Evolutionary conservation across 2,113 vertebrate genomes (phyloP).

Genomic region (Peromyscus maniculatus): DNA sequence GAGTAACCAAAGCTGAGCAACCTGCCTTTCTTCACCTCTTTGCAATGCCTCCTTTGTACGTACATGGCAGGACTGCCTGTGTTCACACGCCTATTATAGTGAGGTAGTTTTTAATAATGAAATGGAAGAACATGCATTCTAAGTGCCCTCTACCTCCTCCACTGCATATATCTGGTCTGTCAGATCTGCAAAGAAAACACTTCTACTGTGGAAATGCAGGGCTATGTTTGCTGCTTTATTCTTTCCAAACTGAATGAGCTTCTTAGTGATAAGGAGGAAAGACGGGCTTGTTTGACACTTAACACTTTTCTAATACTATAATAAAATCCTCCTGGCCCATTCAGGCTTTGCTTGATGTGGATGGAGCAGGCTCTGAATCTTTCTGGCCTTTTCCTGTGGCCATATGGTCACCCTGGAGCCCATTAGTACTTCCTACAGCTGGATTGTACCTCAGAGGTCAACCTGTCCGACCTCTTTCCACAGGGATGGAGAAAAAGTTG

Average conservation of each 20-base stretch:
- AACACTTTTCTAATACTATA: conserved; percentile 45
- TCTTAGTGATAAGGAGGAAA: conserved; percentile 60
- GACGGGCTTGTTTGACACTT: conserved; percentile 53
- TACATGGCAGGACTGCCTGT: conserved; percentile 42
- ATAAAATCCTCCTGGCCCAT: conserved; percentile 37
- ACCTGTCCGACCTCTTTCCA: neutral
- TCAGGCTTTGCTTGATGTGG: neutral
- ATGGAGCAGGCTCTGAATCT: neutral
- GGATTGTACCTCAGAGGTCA: neutral
- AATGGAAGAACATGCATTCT: conserved; percentile 28
- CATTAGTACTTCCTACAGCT: conserved; percentile 55
- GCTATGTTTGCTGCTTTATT: conserved; percentile 28
- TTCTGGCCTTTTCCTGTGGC: neutral
- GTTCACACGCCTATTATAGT: conserved; percentile 50
- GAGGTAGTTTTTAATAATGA: conserved; percentile 42
- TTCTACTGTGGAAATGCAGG: conserved; percentile 7
- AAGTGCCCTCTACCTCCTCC: neutral
- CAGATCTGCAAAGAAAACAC: conserved; percentile 4
- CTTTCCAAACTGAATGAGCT: conserved; percentile 41
- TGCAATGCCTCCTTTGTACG: neutral
- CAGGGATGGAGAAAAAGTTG: neutral
- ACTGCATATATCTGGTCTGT: neutral
- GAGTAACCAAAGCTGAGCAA: conserved; percentile 1
- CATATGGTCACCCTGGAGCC: conserved; percentile 13
- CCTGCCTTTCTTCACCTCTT: conserved; percentile 47